phyloP scores from a whole-genome alignment of 2,113 vertebrate species.

The Australoheros scitulus region DNA sequence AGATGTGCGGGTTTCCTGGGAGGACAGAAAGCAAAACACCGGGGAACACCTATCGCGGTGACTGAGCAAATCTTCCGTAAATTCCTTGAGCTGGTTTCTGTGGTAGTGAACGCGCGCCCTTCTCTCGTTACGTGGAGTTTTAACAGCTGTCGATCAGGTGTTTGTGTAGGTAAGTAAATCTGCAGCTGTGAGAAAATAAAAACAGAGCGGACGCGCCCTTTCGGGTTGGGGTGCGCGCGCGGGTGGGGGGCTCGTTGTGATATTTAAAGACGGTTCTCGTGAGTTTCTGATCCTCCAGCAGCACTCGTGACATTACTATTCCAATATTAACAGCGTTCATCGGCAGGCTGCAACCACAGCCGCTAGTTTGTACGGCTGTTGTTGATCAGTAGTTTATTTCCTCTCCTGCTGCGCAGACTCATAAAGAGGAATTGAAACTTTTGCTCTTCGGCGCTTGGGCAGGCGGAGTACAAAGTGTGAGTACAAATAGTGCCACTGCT shows the following conservation, averaged over 20 bases:
- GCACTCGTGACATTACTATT: slow-evolving; percentile 15
- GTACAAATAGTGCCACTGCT: not conserved
- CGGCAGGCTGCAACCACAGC: not conserved
- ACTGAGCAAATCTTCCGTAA: not conserved
- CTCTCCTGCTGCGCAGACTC: not conserved
- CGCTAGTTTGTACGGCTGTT: not conserved
- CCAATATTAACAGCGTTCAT: not conserved
- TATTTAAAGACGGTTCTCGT: not conserved
- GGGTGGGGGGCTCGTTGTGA: not conserved
- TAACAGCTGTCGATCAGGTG: not conserved
- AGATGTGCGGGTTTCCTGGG: not conserved
- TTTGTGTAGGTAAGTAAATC: slow-evolving; percentile 28
- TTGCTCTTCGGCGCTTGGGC: not conserved
- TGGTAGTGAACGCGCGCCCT: not conserved
- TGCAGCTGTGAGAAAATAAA: not conserved
- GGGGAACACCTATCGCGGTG: not conserved
- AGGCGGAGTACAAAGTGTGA: not conserved
- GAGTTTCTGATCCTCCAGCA: not conserved
- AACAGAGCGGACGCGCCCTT: slow-evolving; percentile 32
- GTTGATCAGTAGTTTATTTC: not conserved
- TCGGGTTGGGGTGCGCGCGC: not conserved
- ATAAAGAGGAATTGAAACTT: slow-evolving; percentile 30
- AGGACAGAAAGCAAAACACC: not conserved
- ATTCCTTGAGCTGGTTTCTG: not conserved
- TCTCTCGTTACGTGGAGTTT: not conserved